Evolutionary conservation across 2,888 invertebrate species (phyloP).

Genomic region (Acrobasis repandana): DNA sequence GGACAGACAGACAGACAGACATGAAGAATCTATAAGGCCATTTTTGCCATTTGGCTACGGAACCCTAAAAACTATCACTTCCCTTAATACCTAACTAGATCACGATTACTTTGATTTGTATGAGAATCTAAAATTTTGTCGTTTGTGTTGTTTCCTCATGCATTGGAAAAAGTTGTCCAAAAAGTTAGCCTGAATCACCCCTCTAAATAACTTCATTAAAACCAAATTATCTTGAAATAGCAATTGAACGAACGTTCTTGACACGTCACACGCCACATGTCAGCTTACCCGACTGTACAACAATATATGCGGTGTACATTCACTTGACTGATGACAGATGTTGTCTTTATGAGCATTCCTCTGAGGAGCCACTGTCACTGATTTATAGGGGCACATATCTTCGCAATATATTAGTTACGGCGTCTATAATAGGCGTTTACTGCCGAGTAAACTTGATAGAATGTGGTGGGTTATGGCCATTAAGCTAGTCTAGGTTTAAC

Average conservation of each 20-base stretch:
- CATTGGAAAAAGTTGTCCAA: too few relatives aligned
- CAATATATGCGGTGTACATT: slow-evolving; percentile 14
- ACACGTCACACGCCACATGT: not conserved
- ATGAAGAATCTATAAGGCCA: too few relatives aligned
- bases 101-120: too few relatives aligned
- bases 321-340: slow-evolving; percentile 31
- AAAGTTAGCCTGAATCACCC: too few relatives aligned
- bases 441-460: not conserved
- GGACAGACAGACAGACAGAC: too few relatives aligned
- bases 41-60: too few relatives aligned
- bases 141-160: too few relatives aligned
- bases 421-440: slow-evolving; percentile 7
- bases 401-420: slow-evolving; percentile 1
- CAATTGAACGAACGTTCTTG: not conserved
- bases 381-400: slow-evolving; percentile 27
- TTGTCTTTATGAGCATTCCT: slow-evolving; percentile 32
- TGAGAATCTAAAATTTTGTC: too few relatives aligned
- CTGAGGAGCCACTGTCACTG: slow-evolving; percentile 26
- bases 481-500: not conserved
- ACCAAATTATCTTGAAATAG: too few relatives aligned
- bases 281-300: slow-evolving; percentile 12
- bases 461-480: not conserved
- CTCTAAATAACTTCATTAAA: too few relatives aligned
- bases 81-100: too few relatives aligned
- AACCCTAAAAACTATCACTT: too few relatives aligned